phyloP scores from a whole-genome alignment of 2,113 vertebrate species.

The Chaenocephalus aceratus region DNA sequence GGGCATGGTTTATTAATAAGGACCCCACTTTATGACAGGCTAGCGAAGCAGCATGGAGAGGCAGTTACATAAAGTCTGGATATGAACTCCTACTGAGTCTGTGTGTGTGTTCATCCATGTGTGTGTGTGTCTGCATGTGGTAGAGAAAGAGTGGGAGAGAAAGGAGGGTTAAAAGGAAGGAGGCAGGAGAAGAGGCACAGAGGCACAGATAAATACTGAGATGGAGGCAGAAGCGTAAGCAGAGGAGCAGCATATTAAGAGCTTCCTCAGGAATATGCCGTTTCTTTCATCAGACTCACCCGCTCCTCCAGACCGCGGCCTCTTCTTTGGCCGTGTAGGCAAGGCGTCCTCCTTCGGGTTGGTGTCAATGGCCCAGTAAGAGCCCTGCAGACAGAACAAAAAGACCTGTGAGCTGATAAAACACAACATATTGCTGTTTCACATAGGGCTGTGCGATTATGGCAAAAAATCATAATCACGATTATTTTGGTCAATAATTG shows the following conservation, averaged over 20 bases:
- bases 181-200: slow-evolving; percentile 21
- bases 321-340: slow-evolving; percentile 93
- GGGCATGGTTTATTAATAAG: slow-evolving; percentile 83
- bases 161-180: slow-evolving; percentile 41
- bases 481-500: too few relatives aligned
- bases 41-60: slow-evolving; percentile 61
- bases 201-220: slow-evolving; percentile 18
- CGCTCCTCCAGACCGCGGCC: slow-evolving; percentile 93
- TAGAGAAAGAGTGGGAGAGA: slow-evolving; percentile 41
- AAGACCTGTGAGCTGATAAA: slow-evolving; percentile 44
- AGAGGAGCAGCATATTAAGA: slow-evolving; percentile 4
- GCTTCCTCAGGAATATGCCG: background rate
- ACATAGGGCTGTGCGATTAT: too few relatives aligned
- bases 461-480: too few relatives aligned
- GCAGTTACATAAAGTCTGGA: slow-evolving; percentile 72
- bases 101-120: slow-evolving; percentile 9
- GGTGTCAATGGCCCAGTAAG: slow-evolving; percentile 94
- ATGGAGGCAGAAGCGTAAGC: background rate
- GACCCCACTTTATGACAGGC: slow-evolving; percentile 72
- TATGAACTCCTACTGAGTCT: slow-evolving; percentile 56
- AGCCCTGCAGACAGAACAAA: slow-evolving; percentile 84
- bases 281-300: slow-evolving; percentile 76
- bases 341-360: slow-evolving; percentile 93
- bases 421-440: slow-evolving; percentile 29
- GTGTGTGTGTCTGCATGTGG: slow-evolving; percentile 27